These are phyloP conservation scores for Drosophila arizonae DNA, from an alignment of 1,140 invertebrate genomes.

Conservation along the genomic window DNA sequence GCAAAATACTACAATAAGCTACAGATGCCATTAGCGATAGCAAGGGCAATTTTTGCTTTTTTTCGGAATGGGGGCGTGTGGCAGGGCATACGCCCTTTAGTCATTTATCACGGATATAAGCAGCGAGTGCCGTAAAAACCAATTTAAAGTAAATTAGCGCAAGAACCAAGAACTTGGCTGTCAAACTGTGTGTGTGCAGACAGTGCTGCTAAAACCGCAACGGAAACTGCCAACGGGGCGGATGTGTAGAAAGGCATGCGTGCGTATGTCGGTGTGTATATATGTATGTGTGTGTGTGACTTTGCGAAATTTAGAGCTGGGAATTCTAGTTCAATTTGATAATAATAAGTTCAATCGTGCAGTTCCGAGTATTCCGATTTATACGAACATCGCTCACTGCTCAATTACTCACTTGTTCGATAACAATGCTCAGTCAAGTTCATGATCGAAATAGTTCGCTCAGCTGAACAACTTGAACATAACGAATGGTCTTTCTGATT, in stretches of 20 bases:
- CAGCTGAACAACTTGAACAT: no score
- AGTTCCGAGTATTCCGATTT: no score
- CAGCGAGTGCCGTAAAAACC: constrained; percentile 56
- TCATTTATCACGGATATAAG: constrained; percentile 72
- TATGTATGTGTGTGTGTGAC: constrained; percentile 35
- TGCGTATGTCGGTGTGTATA: constrained; percentile 36
- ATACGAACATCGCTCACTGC: no score
- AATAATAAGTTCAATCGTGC: no score
- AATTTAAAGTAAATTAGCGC: constrained; percentile 79
- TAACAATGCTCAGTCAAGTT: no score
- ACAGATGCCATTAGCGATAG: constrained; percentile 66
- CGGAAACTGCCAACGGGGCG: background rate
- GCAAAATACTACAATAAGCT: constrained; percentile 7
- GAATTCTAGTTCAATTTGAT: background rate
- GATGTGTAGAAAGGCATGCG: constrained; percentile 15
- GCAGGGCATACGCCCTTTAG: constrained; percentile 17
- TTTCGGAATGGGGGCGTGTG: no score
- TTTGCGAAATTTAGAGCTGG: constrained; percentile 23
- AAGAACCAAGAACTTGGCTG: constrained; percentile 29
- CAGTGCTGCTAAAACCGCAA: constrained; percentile 42
- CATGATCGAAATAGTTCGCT: no score
- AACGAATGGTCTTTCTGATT: no score
- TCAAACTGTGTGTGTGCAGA: constrained; percentile 42
- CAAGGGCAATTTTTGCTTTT: constrained; percentile 21
- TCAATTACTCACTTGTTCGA: no score